Conservation (phyloP, 2,113 vertebrate genomes). For the Neogobius melanostomus region DNA sequence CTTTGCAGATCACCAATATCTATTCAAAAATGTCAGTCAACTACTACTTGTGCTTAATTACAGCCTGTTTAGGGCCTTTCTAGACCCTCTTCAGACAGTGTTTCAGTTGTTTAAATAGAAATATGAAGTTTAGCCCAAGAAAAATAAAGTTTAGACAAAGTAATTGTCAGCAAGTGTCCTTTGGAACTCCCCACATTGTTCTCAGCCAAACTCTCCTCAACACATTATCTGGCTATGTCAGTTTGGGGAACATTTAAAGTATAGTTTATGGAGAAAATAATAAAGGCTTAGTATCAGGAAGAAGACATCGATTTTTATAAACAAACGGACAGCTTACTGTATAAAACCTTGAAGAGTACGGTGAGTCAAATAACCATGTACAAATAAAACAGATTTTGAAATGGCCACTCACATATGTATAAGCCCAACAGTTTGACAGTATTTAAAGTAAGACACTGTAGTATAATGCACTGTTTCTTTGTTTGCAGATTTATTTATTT, state of each 20-base stretch:
- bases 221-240: constrained; percentile 65
- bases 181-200: constrained; percentile 51
- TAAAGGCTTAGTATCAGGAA: constrained; percentile 44
- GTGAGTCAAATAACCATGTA: constrained; percentile 29
- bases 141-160: constrained; percentile 67
- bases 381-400: constrained; percentile 31
- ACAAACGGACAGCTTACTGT: constrained; percentile 43
- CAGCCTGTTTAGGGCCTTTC: constrained; percentile 38
- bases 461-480: constrained; percentile 72
- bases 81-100: constrained; percentile 42
- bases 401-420: constrained; percentile 23
- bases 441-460: constrained; percentile 73
- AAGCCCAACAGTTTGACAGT: constrained; percentile 52
- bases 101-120: constrained; percentile 54
- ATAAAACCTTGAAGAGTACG: constrained; percentile 19
- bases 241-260: constrained; percentile 50
- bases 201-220: constrained; percentile 52
- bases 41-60: constrained; percentile 40
- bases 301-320: constrained; percentile 19
- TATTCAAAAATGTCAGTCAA: constrained; percentile 44
- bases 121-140: constrained; percentile 62
- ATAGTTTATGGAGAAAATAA: constrained; percentile 26
- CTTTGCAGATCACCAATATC: background rate
- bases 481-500: constrained; percentile 41
- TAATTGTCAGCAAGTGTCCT: constrained; percentile 62